Conservation (phyloP, 1,140 invertebrate genomes). For the Drosophila varians region DNA sequence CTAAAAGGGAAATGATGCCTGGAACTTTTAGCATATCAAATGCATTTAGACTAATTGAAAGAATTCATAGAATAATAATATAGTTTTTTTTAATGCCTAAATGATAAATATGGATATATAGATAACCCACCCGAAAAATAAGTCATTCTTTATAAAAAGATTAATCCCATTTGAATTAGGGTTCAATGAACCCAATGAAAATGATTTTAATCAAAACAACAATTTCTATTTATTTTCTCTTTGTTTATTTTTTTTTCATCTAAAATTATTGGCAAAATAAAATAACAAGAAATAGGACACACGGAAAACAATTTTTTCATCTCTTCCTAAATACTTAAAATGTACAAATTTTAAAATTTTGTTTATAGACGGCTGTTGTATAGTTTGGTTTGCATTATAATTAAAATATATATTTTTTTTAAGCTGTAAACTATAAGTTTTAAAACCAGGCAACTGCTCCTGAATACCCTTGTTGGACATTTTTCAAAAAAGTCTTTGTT, state of each 20-base stretch:
- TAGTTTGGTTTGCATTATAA: slow-evolving; percentile 33
- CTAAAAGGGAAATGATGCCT: background rate
- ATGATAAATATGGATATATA: background rate
- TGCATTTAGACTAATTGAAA: background rate
- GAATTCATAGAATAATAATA: too few relatives aligned
- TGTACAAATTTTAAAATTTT: slow-evolving; percentile 42
- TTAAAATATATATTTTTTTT: slow-evolving; percentile 29
- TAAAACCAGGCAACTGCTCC: slow-evolving; percentile 51
- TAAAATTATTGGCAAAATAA: slow-evolving; percentile 61
- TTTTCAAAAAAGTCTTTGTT: slow-evolving; percentile 27
- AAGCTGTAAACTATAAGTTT: slow-evolving; percentile 16
- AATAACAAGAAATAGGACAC: slow-evolving; percentile 68
- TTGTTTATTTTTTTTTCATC: slow-evolving; percentile 54
- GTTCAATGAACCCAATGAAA: slow-evolving; percentile 12
- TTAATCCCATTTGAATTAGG: slow-evolving; percentile 16
- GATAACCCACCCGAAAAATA: background rate
- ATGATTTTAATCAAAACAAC: slow-evolving; percentile 11
- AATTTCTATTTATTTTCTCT: slow-evolving; percentile 37
- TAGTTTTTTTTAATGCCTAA: background rate
- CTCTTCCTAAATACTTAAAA: slow-evolving; percentile 43
- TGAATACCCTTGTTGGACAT: slow-evolving; percentile 12
- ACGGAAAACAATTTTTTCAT: slow-evolving; percentile 33
- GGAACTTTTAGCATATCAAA: background rate
- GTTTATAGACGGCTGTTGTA: slow-evolving; percentile 29
- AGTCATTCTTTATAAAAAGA: slow-evolving; percentile 2